Percentiles rank a stretch among this genome's conserved stretches.
Conservation (phyloP, 2,113 vertebrate genomes). For the Nyctibius bracteatus region DNA sequence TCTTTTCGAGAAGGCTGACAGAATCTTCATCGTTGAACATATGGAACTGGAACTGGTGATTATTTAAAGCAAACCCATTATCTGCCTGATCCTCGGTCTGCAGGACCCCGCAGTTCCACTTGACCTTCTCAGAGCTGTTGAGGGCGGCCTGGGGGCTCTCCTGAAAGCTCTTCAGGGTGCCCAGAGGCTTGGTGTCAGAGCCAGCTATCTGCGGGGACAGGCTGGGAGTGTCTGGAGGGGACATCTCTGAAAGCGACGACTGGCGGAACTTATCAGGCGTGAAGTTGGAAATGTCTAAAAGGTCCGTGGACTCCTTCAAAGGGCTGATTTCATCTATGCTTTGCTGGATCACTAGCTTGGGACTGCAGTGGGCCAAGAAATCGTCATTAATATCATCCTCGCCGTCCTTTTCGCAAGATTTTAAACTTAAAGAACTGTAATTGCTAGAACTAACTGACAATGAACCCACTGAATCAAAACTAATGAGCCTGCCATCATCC, state of each 20-base stretch:
- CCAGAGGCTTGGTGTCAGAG: slow-evolving; percentile 83
- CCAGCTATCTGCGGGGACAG: slow-evolving; percentile 93
- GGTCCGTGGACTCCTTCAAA: slow-evolving; percentile 93
- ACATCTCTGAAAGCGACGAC: slow-evolving; percentile 94
- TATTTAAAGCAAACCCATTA: slow-evolving; percentile 86
- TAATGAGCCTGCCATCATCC: slow-evolving; percentile 93
- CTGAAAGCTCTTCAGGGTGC: slow-evolving; percentile 85
- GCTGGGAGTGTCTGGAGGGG: slow-evolving; percentile 94
- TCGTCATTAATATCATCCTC: slow-evolving; percentile 94
- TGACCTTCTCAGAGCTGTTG: slow-evolving; percentile 83
- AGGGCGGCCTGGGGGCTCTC: slow-evolving; percentile 79
- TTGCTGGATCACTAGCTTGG: slow-evolving; percentile 97
- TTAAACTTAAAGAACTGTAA: slow-evolving; percentile 95
- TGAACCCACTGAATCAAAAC: slow-evolving; percentile 95
- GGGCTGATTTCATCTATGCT: slow-evolving; percentile 95
- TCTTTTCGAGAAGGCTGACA: slow-evolving; percentile 83
- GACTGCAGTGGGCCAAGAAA: slow-evolving; percentile 97
- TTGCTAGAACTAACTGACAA: slow-evolving; percentile 94
- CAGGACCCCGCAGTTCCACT: slow-evolving; percentile 89
- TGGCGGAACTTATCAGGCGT: slow-evolving; percentile 98
- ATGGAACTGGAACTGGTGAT: slow-evolving; percentile 91
- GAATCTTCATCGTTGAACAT: slow-evolving; percentile 92
- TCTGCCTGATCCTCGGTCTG: slow-evolving; percentile 82
- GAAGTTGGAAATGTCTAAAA: slow-evolving; percentile 99
- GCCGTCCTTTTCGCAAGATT: slow-evolving; percentile 92